phyloP scores from a whole-genome alignment of 2,113 vertebrate species.

The Ceratotherium simum region DNA sequence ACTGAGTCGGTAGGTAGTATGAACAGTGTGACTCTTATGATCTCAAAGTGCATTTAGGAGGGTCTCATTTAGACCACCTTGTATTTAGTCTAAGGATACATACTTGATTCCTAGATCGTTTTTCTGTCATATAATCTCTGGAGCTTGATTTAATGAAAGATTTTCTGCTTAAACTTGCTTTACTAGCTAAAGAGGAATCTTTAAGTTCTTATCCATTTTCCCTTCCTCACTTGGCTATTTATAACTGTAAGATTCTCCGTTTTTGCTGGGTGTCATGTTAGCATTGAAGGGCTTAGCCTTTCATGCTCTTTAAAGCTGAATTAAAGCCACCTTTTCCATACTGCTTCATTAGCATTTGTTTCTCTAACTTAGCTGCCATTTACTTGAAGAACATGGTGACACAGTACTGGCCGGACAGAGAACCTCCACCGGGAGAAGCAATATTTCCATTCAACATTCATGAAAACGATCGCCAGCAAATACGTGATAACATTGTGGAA shows the following conservation, averaged over 20 bases:
- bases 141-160: conserved; percentile 7
- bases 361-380: conserved; percentile 92
- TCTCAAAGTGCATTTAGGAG: background rate
- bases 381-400: conserved; percentile 99
- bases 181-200: background rate
- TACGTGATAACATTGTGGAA: conserved; percentile 97
- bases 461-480: conserved; percentile 97
- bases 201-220: background rate
- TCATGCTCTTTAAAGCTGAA: background rate
- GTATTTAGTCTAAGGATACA: background rate
- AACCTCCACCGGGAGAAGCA: conserved; percentile 93
- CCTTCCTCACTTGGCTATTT: background rate
- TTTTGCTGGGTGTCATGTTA: background rate
- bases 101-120: background rate
- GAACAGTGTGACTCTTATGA: background rate
- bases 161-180: background rate
- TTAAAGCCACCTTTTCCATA: conserved; percentile 43
- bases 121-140: background rate
- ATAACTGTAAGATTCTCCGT: background rate
- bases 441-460: conserved; percentile 98
- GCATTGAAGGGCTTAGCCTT: background rate
- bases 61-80: background rate
- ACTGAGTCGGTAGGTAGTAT: background rate
- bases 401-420: conserved; percentile 98
- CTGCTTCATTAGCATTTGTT: conserved; percentile 36